phyloP scores from a whole-genome alignment of 2,888 invertebrate species.

The Mythimna ferrago region DNA sequence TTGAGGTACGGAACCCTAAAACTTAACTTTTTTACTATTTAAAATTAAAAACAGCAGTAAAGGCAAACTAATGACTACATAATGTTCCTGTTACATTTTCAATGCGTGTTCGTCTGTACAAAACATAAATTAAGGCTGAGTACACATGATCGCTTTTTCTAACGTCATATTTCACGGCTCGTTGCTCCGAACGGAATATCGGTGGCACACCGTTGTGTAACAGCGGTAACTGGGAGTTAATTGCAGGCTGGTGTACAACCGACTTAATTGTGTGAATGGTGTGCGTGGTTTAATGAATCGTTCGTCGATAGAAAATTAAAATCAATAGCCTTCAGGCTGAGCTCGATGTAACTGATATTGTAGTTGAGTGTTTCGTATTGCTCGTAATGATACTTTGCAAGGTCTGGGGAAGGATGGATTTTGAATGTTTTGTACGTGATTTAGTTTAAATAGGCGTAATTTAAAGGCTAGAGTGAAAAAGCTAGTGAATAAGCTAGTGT shows the following conservation, averaged over 20 bases:
- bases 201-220: slow-evolving; percentile 76
- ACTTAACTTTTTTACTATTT: background rate
- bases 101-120: slow-evolving; percentile 11
- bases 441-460: background rate
- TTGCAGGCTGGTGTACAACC: slow-evolving; percentile 55
- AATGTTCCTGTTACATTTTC: slow-evolving; percentile 17
- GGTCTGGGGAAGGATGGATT: slow-evolving; percentile 14
- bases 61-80: slow-evolving; percentile 3
- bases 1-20: too few relatives aligned
- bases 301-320: slow-evolving; percentile 50
- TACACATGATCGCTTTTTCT: slow-evolving; percentile 65
- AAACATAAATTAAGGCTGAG: slow-evolving; percentile 44
- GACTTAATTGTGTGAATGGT: slow-evolving; percentile 61
- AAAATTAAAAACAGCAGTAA: background rate
- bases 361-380: slow-evolving; percentile 22
- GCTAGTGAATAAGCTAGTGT: too few relatives aligned
- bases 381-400: slow-evolving; percentile 30
- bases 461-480: background rate
- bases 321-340: slow-evolving; percentile 34
- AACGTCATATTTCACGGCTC: slow-evolving; percentile 68
- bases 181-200: slow-evolving; percentile 74
- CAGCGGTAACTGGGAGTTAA: slow-evolving; percentile 68
- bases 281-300: slow-evolving; percentile 46
- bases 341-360: slow-evolving; percentile 50
- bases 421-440: background rate